Evolutionary conservation across 1,140 invertebrate species (phyloP).

Genomic region (Cryptotermes secundus): DNA sequence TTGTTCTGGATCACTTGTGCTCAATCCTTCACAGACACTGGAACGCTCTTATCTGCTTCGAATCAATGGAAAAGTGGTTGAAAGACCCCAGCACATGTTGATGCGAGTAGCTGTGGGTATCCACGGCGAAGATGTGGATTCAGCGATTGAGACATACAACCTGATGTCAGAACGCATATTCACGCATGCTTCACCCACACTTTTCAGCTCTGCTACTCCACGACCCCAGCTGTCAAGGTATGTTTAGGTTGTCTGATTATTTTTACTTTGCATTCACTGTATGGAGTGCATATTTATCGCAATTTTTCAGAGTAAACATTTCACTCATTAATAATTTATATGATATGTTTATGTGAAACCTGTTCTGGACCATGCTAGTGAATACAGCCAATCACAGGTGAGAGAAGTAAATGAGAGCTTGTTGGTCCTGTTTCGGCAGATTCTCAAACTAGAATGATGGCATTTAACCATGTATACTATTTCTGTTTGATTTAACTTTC

Average conservation of each 20-base stretch:
- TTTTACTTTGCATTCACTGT: neutral
- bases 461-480: no score
- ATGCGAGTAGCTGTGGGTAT: conserved; percentile 98
- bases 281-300: no score
- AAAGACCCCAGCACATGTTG: conserved; percentile 97
- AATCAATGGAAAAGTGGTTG: conserved; percentile 91
- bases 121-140: conserved; percentile 90
- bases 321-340: no score
- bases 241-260: conserved; percentile 34
- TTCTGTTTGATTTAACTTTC: no score
- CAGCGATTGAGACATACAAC: conserved; percentile 96
- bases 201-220: conserved; percentile 93
- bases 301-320: no score
- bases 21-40: conserved; percentile 63
- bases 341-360: no score
- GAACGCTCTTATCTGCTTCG: conserved; percentile 94
- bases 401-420: no score
- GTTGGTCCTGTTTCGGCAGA: no score
- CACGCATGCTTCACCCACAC: conserved; percentile 95
- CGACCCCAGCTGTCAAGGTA: conserved; percentile 88
- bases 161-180: conserved; percentile 94
- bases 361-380: no score
- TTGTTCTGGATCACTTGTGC: no score
- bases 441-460: no score
- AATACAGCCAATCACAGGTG: no score